phyloP scores from a whole-genome alignment of 2,888 invertebrate species.

The Cepaea hortensis region DNA sequence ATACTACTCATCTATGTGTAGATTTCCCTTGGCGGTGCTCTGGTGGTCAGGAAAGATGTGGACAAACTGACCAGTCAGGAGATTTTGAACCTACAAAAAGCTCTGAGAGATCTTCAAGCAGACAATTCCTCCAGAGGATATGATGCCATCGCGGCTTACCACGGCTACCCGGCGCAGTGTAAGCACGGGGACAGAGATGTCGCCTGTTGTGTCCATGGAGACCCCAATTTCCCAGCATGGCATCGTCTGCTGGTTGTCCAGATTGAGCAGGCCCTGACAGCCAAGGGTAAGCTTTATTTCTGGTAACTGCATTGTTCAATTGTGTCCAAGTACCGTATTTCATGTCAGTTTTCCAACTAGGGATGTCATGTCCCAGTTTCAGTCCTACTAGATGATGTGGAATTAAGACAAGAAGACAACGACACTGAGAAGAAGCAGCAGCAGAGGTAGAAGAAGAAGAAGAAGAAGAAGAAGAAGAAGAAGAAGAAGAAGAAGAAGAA shows the following conservation, averaged over 20 bases:
- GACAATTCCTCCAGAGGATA: conserved; percentile 32
- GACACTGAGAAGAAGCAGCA: not conserved
- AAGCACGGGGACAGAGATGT: not conserved
- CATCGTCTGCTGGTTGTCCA: conserved; percentile 53
- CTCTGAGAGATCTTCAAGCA: not conserved
- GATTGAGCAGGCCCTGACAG: conserved; percentile 48
- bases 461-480: not conserved
- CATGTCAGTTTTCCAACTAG: not conserved
- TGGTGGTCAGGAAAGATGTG: conserved; percentile 11
- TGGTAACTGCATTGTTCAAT: not conserved
- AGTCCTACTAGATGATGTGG: not conserved
- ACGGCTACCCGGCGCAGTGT: conserved; percentile 48
- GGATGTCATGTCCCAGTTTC: no score
- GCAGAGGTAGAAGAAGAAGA: not conserved
- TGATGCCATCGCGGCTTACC: conserved; percentile 31
- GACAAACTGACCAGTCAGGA: conserved; percentile 14
- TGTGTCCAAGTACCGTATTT: not conserved
- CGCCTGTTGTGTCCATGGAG: conserved; percentile 54
- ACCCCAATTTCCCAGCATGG: conserved; percentile 53
- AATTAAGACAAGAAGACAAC: not conserved
- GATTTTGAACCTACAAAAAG: conserved; percentile 17
- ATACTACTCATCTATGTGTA: no score
- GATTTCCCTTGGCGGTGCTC: not conserved
- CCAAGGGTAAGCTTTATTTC: conserved; percentile 4
- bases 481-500: no score